A percentile compares a stretch with the other conserved stretches of the same genome.
Conservation (phyloP, 1,140 invertebrate species). For the Zaprionus taronus region DNA sequence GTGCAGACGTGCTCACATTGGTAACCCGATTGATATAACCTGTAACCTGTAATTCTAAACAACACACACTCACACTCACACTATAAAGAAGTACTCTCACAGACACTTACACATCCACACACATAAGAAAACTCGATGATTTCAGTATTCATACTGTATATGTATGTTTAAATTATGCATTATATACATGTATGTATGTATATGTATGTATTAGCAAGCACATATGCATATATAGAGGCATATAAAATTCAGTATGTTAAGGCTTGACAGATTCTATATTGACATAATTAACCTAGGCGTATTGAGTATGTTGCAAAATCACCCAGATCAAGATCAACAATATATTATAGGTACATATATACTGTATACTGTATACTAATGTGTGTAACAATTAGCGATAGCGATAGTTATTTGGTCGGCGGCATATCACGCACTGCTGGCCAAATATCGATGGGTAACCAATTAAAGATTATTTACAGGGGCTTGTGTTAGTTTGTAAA, state of each 20-base stretch:
- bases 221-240: constrained; percentile 34
- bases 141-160: constrained; percentile 78
- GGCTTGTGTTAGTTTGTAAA: constrained; percentile 80
- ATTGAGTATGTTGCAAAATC: constrained; percentile 27
- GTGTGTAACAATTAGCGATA: constrained; percentile 17
- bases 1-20: constrained; percentile 34
- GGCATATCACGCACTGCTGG: constrained; percentile 21
- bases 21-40: constrained; percentile 34
- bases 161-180: constrained; percentile 58
- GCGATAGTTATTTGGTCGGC: constrained; percentile 29
- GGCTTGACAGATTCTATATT: constrained; percentile 73
- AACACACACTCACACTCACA: constrained; percentile 29
- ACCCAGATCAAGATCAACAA: constrained; percentile 39
- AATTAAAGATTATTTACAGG: constrained; percentile 77
- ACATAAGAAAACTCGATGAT: constrained; percentile 68
- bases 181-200: constrained; percentile 38
- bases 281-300: constrained; percentile 34
- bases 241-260: constrained; percentile 50
- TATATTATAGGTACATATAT: constrained; percentile 22
- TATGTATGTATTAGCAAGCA: constrained; percentile 44
- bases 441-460: constrained; percentile 46
- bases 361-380: constrained; percentile 14
- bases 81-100: constrained; percentile 5
- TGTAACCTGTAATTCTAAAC: constrained; percentile 36
- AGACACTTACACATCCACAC: constrained; percentile 8